Conservation (phyloP, 2,113 vertebrate genomes). For the Romanogobio albipinnatus region DNA sequence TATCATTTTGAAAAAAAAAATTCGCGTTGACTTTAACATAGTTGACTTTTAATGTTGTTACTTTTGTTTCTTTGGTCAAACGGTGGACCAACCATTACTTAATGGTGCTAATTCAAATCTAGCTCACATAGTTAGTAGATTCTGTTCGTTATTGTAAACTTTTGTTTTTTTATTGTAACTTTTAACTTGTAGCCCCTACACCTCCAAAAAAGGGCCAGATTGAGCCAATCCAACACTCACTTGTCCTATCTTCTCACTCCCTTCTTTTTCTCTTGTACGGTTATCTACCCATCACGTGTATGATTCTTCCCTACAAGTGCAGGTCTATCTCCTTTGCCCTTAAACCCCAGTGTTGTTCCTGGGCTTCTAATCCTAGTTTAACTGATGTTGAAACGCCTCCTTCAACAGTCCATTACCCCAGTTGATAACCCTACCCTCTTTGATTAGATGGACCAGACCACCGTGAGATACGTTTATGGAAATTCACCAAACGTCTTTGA, state of each 20-base stretch:
- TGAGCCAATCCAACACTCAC: slow-evolving; percentile 47
- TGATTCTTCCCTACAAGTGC: neutral
- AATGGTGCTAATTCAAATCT: neutral
- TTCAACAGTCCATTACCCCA: slow-evolving; percentile 74
- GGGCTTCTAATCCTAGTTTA: slow-evolving; percentile 73
- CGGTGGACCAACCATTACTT: neutral
- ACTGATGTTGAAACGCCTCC: slow-evolving; percentile 73
- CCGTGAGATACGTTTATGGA: neutral
- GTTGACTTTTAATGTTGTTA: neutral
- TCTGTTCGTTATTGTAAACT: neutral
- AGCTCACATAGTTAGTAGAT: neutral
- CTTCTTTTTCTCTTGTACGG: slow-evolving; percentile 5
- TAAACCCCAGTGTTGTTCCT: slow-evolving; percentile 59
- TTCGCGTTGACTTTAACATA: no score
- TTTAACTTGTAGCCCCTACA: neutral
- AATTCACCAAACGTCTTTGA: slow-evolving; percentile 4
- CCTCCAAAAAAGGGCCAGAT: slow-evolving; percentile 24
- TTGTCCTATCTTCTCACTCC: slow-evolving; percentile 49
- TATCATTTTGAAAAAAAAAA: neutral
- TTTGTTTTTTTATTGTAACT: no score
- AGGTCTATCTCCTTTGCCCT: slow-evolving; percentile 71
- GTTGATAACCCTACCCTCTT: slow-evolving; percentile 69
- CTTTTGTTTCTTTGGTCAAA: neutral
- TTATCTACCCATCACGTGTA: slow-evolving; percentile 16
- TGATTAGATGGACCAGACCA: slow-evolving; percentile 58